Evolutionary conservation across 23 tunicate genomes (phyloP), one percentile per base, ranked within the genome.

Genomic region (Aplidium turbinatum): DNA sequence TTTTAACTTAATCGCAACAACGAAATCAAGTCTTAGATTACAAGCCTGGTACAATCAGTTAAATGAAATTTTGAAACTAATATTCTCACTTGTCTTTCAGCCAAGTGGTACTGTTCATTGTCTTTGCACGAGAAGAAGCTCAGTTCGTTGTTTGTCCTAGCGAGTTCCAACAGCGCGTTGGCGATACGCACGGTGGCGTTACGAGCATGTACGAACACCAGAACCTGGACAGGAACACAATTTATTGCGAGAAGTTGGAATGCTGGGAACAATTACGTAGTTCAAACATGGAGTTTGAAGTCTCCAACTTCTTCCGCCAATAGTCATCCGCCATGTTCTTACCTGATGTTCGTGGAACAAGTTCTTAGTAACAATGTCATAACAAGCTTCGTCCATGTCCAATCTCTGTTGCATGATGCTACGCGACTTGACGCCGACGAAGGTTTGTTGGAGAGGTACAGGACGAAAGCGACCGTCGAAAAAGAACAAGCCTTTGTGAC

Each of bases 381-480:
- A 91, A 62, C 97, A 91, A 38, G 70, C 78, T 47, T 84, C 82
- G 35, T 91, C 82, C 97, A 91, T 91, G 29, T 83, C 87, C 56
- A 48, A 53, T 33, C 82, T 57, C 47, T 91, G 97, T 46, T 74
- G 84, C 85, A 78, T 84, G 35, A 88, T 24, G 46, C 87, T 80
- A 35, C 62, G 36, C 0, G 92, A 47, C 60, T 95, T 95, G 1
- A 95, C 96, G n/a, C 99, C 99, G 35, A 95, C 69, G 63, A 88
- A 95, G 5, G 76, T 88, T 75, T 90, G 95, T 38, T 95, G 93
- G 31, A 95, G 87, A 2, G 99, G 99, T 19, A 95, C 99, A 1
- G 99, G 99, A 27, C 99, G 87, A 61, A 95, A 95, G 26, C 99
- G 75, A 27, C 99, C 99, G 53, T 95, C 99, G 60, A 95, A 95